Conservation (phyloP, 2,888 invertebrate genomes). For the Scaptomyza reducta region DNA sequence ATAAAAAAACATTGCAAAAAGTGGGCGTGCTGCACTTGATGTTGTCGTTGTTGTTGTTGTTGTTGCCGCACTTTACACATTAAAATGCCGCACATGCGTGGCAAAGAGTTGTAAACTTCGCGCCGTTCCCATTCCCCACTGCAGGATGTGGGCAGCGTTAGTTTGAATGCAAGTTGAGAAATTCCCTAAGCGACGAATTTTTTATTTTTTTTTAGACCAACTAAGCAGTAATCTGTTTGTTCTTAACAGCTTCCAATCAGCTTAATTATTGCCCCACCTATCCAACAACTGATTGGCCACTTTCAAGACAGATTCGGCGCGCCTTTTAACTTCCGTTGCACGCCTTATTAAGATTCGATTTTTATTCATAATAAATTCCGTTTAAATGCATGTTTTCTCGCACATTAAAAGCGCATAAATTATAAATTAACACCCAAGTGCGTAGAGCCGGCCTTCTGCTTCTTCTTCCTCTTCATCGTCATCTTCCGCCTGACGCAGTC, state of each 20-base stretch:
- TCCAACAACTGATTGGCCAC: conserved; percentile 11
- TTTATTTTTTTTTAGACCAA: conserved; percentile 37
- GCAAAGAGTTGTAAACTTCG: conserved; percentile 65
- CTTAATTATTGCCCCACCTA: conserved; percentile 58
- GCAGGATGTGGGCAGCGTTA: conserved; percentile 53
- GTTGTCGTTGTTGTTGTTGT: conserved; percentile 55
- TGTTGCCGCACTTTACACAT: conserved; percentile 67
- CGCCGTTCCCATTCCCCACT: conserved; percentile 18
- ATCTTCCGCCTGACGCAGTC: conserved; percentile 2
- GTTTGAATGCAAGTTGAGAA: conserved; percentile 55
- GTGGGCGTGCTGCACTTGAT: conserved; percentile 78
- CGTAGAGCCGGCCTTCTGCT: conserved; percentile 39
- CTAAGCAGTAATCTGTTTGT: conserved; percentile 10
- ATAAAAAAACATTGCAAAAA: conserved; percentile 48
- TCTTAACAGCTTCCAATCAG: conserved; percentile 17
- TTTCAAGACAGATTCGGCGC: conserved; percentile 12
- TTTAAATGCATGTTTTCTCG: conserved; percentile 80
- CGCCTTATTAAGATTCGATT: conserved; percentile 67
- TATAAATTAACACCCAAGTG: conserved; percentile 80
- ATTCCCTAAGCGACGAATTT: conserved; percentile 63
- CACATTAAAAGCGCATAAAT: conserved; percentile 80
- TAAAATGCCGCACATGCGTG: conserved; percentile 81
- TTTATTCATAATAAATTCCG: conserved; percentile 79
- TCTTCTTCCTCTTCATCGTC: conserved; percentile 1
- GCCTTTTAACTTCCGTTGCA: conserved; percentile 29